Percentiles rank a stretch among this genome's conserved stretches.
Evolutionary conservation across 2,888 invertebrate species (phyloP).

Genomic region (Busseola fusca): DNA sequence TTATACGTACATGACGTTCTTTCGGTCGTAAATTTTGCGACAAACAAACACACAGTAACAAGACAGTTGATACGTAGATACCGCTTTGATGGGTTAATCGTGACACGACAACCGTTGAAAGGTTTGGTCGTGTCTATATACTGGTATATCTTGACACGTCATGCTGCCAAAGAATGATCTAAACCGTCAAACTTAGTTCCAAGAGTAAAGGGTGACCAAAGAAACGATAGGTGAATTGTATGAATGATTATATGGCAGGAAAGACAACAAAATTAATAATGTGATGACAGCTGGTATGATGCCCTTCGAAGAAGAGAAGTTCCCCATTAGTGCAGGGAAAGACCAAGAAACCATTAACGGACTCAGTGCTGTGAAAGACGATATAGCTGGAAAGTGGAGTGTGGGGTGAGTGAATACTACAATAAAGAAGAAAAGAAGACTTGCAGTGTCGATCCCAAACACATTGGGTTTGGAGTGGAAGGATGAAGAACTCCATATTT

Average conservation of each 20-base stretch:
- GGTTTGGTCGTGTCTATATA: neutral
- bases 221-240: too few relatives aligned
- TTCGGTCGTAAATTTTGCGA: conserved; percentile 47
- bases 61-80: conserved; percentile 23
- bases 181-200: neutral
- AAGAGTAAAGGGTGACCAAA: neutral
- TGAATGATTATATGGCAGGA: too few relatives aligned
- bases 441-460: neutral
- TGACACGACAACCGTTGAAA: conserved; percentile 40
- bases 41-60: conserved; percentile 23
- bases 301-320: neutral
- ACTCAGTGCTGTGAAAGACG: neutral
- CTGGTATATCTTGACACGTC: neutral
- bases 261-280: too few relatives aligned
- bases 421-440: neutral
- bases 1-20: conserved; percentile 42
- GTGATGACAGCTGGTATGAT: neutral
- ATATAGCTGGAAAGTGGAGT: neutral
- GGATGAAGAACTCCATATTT: neutral
- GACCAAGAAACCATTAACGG: neutral
- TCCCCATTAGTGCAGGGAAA: neutral
- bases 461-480: neutral
- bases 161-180: neutral
- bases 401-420: neutral
- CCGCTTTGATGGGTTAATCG: conserved; percentile 53